Evolutionary conservation across 2,797 vertebrate genomes (phyloP), one percentile per base, ranked within the genome.

Genomic region (Cercopithecus diana): DNA sequence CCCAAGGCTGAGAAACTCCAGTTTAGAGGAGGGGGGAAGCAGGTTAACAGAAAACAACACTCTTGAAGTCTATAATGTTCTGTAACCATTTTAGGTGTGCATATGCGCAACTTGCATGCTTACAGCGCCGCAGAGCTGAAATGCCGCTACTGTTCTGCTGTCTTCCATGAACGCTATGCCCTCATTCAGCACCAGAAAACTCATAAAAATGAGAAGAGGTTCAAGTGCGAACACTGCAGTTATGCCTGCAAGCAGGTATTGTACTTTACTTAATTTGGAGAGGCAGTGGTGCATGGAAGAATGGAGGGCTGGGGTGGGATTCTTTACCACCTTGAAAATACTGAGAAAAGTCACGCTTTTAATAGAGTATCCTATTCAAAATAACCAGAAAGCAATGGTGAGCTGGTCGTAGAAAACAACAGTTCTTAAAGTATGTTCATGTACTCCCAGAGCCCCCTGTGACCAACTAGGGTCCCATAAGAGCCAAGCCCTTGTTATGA

Each of bases 141-240:
- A n/a, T 99, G 98, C 97, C 97, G 89, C 43, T 97, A 95, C 90
- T 99, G 98, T 1, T 67, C 97, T 0, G 94, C 96, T 0, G 58
- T 30, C 58, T 99, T 99, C 95, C 98, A 98, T 0, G 98, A 99
- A 4, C 96, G 89, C 85, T 98, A 97, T 0, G 64, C 97, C 73
- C 95, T 99, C 85, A 79, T 97, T 0, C 98, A 98, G 98, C 99
- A 99, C 97, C 98, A 97, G 98, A 98, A 97, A 41, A 96, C 96
- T 0, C 98, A 99, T 0, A 97, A 76, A 80, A 67, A 97, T 0
- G 98, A 98, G 86, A 98, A 97, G 2, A 96, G 58, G 4, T 98
- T 98, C 97, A 97, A 36, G 36, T 98, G 98, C 33, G 76, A 97
- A 1, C 73, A 93, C 50, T 98, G 98, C 95, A 94, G 52, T 77